Evolutionary conservation across 1,140 invertebrate genomes (phyloP).

Genomic region (Heliconius hewitsoni): DNA sequence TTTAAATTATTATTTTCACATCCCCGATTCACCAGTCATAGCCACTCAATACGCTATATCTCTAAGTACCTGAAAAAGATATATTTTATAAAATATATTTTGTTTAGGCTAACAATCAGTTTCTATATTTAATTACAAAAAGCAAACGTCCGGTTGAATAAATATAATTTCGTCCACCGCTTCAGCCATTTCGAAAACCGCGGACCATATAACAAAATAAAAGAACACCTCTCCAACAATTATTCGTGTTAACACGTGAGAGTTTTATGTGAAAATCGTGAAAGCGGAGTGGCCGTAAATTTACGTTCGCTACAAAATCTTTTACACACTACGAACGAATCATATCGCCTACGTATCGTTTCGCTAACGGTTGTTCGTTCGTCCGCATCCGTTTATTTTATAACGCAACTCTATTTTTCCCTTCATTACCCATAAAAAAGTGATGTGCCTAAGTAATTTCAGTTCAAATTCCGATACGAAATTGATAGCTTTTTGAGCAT

Average conservation of each 20-base stretch:
- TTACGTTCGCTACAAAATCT: conserved; percentile 34
- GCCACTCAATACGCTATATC: too few species aligned
- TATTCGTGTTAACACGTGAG: conserved; percentile 6
- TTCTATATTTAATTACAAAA: too few species aligned
- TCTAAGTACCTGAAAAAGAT: too few species aligned
- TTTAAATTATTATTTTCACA: too few species aligned
- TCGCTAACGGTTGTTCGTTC: conserved; percentile 28
- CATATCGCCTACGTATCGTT: conserved; percentile 25
- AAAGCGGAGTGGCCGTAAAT: conserved; percentile 25
- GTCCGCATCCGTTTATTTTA: conserved; percentile 34
- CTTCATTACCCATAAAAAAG: conserved; percentile 15
- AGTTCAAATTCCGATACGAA: conserved; percentile 14
- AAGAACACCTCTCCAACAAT: conserved; percentile 14
- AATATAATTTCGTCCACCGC: not conserved
- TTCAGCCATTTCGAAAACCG: not conserved
- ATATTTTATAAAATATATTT: too few species aligned
- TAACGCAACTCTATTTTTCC: conserved; percentile 9
- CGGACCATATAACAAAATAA: not conserved
- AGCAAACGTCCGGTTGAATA: not conserved
- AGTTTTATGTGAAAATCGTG: conserved; percentile 18
- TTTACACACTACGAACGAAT: conserved; percentile 26
- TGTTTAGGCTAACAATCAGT: too few species aligned
- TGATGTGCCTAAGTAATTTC: not conserved
- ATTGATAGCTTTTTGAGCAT: not conserved
- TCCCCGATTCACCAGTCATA: too few species aligned